Evolutionary conservation across 2,797 vertebrate genomes (phyloP).

Genomic region (Poeciliopsis gracilis): DNA sequence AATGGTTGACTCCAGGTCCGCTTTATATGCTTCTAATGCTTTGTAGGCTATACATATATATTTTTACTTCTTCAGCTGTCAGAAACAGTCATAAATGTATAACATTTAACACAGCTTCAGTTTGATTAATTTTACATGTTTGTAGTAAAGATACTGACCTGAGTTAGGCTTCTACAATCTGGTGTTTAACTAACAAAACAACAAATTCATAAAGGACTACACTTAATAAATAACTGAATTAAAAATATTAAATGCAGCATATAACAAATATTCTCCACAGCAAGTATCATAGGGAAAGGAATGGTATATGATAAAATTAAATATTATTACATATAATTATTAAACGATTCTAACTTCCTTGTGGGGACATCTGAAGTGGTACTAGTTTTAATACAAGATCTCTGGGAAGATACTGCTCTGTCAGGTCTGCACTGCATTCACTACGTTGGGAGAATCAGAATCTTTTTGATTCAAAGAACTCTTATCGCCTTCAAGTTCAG

Average conservation of each 20-base stretch:
- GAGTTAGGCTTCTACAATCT: constrained; percentile 41
- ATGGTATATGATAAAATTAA: constrained; percentile 52
- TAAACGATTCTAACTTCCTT: constrained; percentile 15
- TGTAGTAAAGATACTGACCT: constrained; percentile 40
- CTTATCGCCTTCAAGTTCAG: constrained; percentile 66
- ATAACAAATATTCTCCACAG: constrained; percentile 25
- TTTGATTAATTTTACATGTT: constrained; percentile 32
- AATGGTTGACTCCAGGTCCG: constrained; percentile 1
- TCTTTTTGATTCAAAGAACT: constrained; percentile 58
- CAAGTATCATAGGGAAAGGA: constrained; percentile 47
- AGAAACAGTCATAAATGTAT: constrained; percentile 13
- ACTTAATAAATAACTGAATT: constrained; percentile 9
- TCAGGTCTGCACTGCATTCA: constrained; percentile 54
- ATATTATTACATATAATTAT: constrained; percentile 1
- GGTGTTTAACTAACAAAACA: constrained; percentile 23
- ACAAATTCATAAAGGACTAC: constrained; percentile 32
- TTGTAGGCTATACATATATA: not conserved
- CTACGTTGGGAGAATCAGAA: constrained; percentile 50
- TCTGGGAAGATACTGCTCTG: constrained; percentile 8
- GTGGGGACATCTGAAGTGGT: constrained; percentile 3
- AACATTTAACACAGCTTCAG: constrained; percentile 34
- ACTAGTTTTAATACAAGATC: constrained; percentile 1
- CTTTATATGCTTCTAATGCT: not conserved
- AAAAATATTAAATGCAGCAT: constrained; percentile 18
- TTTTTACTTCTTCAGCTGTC: constrained; percentile 5